Evolutionary conservation across 2,113 vertebrate genomes (phyloP).

Genomic region (Actinemys pallida): DNA sequence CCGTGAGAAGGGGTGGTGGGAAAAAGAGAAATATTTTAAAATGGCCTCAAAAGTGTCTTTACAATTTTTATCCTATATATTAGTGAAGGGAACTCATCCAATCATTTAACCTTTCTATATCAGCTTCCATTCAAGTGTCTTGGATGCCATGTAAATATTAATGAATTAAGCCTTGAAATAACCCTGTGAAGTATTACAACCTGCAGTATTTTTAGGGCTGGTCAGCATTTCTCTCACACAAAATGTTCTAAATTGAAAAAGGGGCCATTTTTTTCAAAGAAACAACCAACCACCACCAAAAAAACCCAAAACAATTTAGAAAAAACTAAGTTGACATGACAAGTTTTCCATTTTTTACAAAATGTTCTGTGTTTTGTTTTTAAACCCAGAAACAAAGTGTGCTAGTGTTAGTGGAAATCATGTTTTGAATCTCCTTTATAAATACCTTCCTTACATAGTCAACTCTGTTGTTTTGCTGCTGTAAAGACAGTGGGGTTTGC

Average conservation of each 20-base stretch:
- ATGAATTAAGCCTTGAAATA: background rate
- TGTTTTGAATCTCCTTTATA: background rate
- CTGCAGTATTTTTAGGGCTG: background rate
- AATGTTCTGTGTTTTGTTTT: too few relatives aligned
- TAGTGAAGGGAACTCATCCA: background rate
- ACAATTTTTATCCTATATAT: fast-evolving
- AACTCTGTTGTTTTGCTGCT: background rate
- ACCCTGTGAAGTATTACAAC: background rate
- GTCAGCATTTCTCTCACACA: background rate
- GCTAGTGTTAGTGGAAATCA: background rate
- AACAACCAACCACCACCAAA: too few relatives aligned
- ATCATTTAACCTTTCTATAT: background rate
- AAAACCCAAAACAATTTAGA: background rate
- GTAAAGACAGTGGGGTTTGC: background rate
- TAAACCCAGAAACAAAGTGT: too few relatives aligned
- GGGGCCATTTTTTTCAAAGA: background rate
- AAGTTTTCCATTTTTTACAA: background rate
- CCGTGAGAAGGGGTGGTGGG: background rate
- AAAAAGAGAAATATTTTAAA: background rate
- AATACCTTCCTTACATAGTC: background rate
- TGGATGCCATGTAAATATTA: background rate
- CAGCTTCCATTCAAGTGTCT: background rate
- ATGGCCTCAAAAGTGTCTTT: background rate
- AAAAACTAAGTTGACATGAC: fast-evolving
- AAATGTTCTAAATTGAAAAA: background rate